Conservation (phyloP, 2,113 vertebrate genomes). For the Myxocyprinus asiaticus region DNA sequence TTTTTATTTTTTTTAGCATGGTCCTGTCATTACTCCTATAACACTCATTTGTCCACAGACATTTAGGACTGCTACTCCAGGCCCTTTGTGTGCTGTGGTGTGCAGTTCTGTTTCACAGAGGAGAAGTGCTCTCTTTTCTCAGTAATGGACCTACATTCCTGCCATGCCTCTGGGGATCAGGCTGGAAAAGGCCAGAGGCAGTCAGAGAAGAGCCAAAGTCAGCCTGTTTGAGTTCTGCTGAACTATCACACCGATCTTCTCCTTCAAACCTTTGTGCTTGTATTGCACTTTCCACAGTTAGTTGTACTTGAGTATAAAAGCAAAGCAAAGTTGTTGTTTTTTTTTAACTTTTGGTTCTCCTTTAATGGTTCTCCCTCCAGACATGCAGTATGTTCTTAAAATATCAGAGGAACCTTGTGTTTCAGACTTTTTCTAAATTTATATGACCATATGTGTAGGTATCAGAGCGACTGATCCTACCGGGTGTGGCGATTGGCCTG, state of each 20-base stretch:
- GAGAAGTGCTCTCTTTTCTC: constrained; percentile 15
- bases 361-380: too few relatives aligned
- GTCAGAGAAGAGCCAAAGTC: not conserved
- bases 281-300: not conserved
- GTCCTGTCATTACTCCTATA: not conserved
- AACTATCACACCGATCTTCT: constrained; percentile 1
- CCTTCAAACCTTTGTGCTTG: not conserved
- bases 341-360: too few relatives aligned
- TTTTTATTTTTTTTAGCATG: not conserved
- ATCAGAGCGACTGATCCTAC: constrained; percentile 88
- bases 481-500: constrained; percentile 91
- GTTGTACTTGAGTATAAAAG: not conserved
- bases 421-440: not conserved
- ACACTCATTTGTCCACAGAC: constrained; percentile 3
- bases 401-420: too few relatives aligned
- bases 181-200: not conserved
- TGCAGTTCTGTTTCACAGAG: constrained; percentile 13
- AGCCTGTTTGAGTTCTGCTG: not conserved
- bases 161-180: constrained; percentile 8
- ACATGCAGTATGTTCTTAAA: too few relatives aligned
- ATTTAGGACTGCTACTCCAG: not conserved
- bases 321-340: too few relatives aligned
- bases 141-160: constrained; percentile 30
- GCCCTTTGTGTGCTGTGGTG: not conserved
- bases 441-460: constrained; percentile 73